These are phyloP conservation scores for Hemistola chrysoprasaria DNA, from an alignment of 2,888 invertebrate genomes.

Conservation along the genomic window DNA sequence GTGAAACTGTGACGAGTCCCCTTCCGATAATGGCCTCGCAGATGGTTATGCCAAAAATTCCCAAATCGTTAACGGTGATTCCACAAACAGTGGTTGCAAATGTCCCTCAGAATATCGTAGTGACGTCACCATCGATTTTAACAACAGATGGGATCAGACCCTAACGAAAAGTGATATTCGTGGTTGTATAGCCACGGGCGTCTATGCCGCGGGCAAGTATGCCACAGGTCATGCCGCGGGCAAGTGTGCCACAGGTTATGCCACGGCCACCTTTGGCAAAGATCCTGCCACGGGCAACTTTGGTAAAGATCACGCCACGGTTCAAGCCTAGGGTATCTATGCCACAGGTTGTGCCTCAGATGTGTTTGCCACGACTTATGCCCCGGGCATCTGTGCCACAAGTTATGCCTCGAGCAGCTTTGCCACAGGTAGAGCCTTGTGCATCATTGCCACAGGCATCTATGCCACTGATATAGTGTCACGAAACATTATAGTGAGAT, in stretches of 20 bases:
- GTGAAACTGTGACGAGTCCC: conserved; percentile 49
- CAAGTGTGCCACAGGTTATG: too few relatives aligned
- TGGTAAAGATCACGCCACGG: too few relatives aligned
- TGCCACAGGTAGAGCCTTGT: conserved; percentile 1
- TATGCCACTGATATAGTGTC: conserved; percentile 1
- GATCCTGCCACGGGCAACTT: too few relatives aligned
- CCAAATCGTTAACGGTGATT: conserved; percentile 90
- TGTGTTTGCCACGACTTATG: too few relatives aligned
- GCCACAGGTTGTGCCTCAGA: too few relatives aligned
- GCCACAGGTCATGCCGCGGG: too few relatives aligned
- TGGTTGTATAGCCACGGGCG: conserved; percentile 54
- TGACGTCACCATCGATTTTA: conserved; percentile 31
- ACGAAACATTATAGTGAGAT: conserved; percentile 31
- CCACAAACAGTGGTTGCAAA: conserved; percentile 77
- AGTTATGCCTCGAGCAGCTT: too few relatives aligned
- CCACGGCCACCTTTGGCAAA: too few relatives aligned
- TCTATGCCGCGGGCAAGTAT: conserved; percentile 14
- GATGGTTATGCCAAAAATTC: conserved; percentile 88
- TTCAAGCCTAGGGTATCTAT: too few relatives aligned
- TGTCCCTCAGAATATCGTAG: conserved; percentile 22
- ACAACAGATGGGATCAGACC: conserved; percentile 42
- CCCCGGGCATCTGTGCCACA: too few relatives aligned
- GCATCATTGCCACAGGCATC: too few relatives aligned
- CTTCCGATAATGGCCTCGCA: conserved; percentile 50
- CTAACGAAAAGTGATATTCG: conserved; percentile 66